These are phyloP conservation scores for Hylaeus volcanicus DNA, from an alignment of 1,140 invertebrate species.

Conservation along the genomic window DNA sequence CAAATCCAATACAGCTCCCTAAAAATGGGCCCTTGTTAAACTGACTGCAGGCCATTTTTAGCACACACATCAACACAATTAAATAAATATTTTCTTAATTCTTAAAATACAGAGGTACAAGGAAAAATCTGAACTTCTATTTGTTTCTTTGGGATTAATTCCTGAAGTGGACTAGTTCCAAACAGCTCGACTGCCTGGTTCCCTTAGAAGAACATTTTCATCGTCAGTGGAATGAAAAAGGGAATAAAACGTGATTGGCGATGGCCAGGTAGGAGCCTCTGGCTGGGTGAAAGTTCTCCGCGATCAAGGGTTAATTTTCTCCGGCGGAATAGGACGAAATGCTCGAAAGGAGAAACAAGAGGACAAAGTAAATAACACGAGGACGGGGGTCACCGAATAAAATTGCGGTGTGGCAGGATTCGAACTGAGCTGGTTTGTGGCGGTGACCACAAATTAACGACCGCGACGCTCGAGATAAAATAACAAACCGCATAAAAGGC, in stretches of 20 bases:
- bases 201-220: background rate
- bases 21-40: too few relatives aligned
- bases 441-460: constrained; percentile 65
- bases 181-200: too few relatives aligned
- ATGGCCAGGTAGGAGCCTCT: background rate
- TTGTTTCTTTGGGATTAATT: too few relatives aligned
- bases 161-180: too few relatives aligned
- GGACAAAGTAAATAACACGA: constrained; percentile 50
- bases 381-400: constrained; percentile 56
- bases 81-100: too few relatives aligned
- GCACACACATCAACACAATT: too few relatives aligned
- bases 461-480: constrained; percentile 64
- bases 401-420: constrained; percentile 51
- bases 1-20: too few relatives aligned
- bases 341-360: constrained; percentile 2
- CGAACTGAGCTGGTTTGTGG: constrained; percentile 45
- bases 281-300: constrained; percentile 5
- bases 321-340: background rate
- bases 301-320: constrained; percentile 54
- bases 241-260: background rate
- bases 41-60: too few relatives aligned
- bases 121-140: too few relatives aligned
- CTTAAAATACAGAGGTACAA: too few relatives aligned
- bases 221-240: background rate
- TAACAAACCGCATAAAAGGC: constrained; percentile 64